Percentiles rank a stretch among this genome's conserved stretches.
phyloP scores from a whole-genome alignment of 2,113 vertebrate genomes.

The Ailuropoda melanoleuca region DNA sequence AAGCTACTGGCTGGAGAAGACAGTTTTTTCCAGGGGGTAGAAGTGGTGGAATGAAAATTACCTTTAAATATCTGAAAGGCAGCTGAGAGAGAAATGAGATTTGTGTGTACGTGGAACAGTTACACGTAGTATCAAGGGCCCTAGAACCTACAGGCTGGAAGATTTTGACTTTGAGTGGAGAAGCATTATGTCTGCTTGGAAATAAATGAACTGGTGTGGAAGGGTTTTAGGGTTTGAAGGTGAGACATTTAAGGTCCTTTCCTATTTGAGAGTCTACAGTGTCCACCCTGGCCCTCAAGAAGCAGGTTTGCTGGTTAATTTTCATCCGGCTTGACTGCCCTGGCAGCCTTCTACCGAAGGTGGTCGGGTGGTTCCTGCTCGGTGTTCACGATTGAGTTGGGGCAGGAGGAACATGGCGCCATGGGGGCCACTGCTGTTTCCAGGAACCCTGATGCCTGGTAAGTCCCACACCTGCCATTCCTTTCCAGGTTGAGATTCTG shows the following conservation, averaged over 20 bases:
- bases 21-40: not conserved
- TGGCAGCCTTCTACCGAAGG: not conserved
- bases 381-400: rapidly evolving
- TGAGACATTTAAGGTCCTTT: not conserved
- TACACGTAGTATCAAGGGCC: too few species aligned
- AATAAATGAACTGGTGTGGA: not conserved
- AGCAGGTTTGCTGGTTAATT: not conserved
- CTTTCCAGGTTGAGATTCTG: not conserved
- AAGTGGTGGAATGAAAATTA: not conserved
- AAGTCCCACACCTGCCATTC: not conserved
- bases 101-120: rapidly evolving
- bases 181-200: not conserved
- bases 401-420: rapidly evolving
- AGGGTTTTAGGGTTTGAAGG: not conserved
- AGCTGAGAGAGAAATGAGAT: not conserved
- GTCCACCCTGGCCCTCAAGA: not conserved
- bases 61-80: not conserved
- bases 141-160: not conserved
- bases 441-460: too few species aligned
- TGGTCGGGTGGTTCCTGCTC: not conserved
- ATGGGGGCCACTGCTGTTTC: too few species aligned
- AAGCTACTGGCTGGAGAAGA: not conserved
- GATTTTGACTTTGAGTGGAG: not conserved
- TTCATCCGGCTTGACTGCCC: not conserved
- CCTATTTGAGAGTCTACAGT: not conserved